Conservation (phyloP, 2,797 vertebrate genomes). For the Arctocebus calabarensis region DNA sequence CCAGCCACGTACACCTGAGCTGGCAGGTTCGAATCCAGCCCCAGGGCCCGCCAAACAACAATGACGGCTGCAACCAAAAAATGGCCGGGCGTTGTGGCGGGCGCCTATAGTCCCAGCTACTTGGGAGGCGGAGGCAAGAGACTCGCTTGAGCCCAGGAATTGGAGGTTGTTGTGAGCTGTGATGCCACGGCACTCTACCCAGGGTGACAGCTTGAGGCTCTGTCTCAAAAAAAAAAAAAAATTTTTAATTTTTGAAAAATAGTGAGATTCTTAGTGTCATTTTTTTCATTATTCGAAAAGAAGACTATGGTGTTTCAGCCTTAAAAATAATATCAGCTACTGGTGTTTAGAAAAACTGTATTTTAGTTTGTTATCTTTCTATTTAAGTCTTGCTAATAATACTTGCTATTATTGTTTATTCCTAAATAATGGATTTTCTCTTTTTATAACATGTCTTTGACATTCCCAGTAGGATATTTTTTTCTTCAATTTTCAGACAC, state of each 20-base stretch:
- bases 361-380: not conserved
- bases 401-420: not conserved
- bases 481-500: slow-evolving; percentile 24
- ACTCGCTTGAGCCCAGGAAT: too few relatives aligned
- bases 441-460: not conserved
- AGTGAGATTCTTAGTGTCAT: not conserved
- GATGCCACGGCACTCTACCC: too few relatives aligned
- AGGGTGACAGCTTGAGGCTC: too few relatives aligned
- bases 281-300: not conserved
- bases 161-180: too few relatives aligned
- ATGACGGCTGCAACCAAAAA: too few relatives aligned
- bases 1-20: too few relatives aligned
- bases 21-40: too few relatives aligned
- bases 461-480: not conserved
- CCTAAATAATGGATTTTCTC: not conserved
- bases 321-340: not conserved
- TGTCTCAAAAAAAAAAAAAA: too few relatives aligned
- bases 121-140: too few relatives aligned
- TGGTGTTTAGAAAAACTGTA: not conserved
- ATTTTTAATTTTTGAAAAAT: not conserved
- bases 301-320: not conserved
- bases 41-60: too few relatives aligned
- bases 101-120: too few relatives aligned
- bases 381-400: not conserved
- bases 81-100: too few relatives aligned